These are phyloP conservation scores for Mythimna albipuncta DNA, from an alignment of 2,888 invertebrate genomes.

Conservation along the genomic window DNA sequence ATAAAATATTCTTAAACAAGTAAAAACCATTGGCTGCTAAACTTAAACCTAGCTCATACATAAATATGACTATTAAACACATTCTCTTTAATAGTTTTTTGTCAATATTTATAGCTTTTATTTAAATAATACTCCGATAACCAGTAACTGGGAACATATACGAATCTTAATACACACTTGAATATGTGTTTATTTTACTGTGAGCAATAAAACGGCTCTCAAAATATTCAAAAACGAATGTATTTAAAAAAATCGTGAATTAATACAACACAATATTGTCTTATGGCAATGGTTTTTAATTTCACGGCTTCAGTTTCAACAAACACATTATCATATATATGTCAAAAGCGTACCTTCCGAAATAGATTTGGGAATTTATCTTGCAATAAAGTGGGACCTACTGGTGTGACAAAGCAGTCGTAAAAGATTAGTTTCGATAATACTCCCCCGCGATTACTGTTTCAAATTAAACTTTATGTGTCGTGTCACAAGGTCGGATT, in stretches of 20 bases:
- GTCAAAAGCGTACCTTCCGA: slow-evolving; percentile 73
- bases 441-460: slow-evolving; percentile 43
- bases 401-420: slow-evolving; percentile 74
- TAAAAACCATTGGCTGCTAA: slow-evolving; percentile 36
- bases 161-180: slow-evolving; percentile 57
- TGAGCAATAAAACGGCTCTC: slow-evolving; percentile 55
- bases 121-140: slow-evolving; percentile 62
- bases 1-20: slow-evolving; percentile 38
- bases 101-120: slow-evolving; percentile 63
- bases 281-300: slow-evolving; percentile 67
- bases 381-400: slow-evolving; percentile 75
- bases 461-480: slow-evolving; percentile 62
- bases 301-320: slow-evolving; percentile 74
- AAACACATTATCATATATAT: slow-evolving; percentile 75
- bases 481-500: slow-evolving; percentile 47
- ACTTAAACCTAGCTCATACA: slow-evolving; percentile 59
- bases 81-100: slow-evolving; percentile 61
- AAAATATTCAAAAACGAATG: slow-evolving; percentile 56
- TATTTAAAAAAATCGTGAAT: slow-evolving; percentile 50
- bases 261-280: slow-evolving; percentile 58
- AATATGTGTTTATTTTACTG: slow-evolving; percentile 66
- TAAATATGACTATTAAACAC: slow-evolving; percentile 63
- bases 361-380: slow-evolving; percentile 74
- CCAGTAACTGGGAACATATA: slow-evolving; percentile 49
- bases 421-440: slow-evolving; percentile 71